Percentiles rank a stretch among this genome's conserved stretches.
phyloP scores from a whole-genome alignment of 1,140 invertebrate genomes.

The Eriosoma lanigerum region DNA sequence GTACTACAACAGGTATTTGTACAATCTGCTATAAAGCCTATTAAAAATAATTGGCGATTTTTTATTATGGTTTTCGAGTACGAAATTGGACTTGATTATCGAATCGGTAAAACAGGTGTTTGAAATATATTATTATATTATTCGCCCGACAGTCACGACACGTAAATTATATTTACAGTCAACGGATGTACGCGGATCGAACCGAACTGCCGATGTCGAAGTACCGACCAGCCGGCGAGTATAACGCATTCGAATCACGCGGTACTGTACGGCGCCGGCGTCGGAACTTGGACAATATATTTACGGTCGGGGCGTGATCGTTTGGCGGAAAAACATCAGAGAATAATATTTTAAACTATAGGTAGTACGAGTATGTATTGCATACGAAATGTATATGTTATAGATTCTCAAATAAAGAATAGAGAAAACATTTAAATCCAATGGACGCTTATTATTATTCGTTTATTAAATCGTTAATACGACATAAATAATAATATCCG shows the following conservation, averaged over 20 bases:
- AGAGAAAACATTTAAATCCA: not conserved
- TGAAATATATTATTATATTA: not conserved
- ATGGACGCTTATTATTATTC: not conserved
- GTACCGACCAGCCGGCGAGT: not conserved
- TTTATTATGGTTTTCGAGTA: not conserved
- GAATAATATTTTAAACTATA: not conserved
- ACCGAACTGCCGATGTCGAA: constrained; percentile 5
- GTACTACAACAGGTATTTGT: too few species aligned
- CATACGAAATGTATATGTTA: too few species aligned
- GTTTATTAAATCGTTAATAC: not conserved
- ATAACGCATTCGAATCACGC: constrained; percentile 26
- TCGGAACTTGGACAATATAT: not conserved
- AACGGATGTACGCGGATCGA: constrained; percentile 17
- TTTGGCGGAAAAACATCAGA: not conserved
- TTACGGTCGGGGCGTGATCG: not conserved
- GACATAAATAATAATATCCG: too few species aligned
- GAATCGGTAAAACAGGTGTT: too few species aligned
- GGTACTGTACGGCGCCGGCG: constrained; percentile 7
- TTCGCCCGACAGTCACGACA: not conserved
- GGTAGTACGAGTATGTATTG: not conserved
- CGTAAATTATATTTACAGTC: not conserved
- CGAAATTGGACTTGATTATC: not conserved
- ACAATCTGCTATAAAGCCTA: too few species aligned
- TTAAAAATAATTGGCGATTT: too few species aligned
- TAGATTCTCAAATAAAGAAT: too few species aligned